Evolutionary conservation across 1,140 invertebrate genomes (phyloP).

Genomic region (Fopius arisanus): DNA sequence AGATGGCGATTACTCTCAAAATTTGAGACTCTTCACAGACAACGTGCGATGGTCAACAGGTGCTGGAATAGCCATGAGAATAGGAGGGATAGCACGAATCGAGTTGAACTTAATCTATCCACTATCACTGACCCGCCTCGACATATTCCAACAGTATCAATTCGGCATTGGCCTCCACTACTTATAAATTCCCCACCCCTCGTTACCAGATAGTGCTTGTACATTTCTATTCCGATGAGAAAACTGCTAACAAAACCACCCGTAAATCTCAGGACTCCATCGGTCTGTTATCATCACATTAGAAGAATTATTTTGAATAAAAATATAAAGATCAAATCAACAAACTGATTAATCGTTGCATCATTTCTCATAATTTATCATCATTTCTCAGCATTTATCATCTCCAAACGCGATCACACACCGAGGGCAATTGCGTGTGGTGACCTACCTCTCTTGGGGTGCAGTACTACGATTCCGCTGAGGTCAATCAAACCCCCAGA

Average conservation of each 20-base stretch:
- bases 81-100: constrained; percentile 80
- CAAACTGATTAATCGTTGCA: background rate
- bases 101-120: constrained; percentile 76
- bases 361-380: background rate
- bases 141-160: constrained; percentile 57
- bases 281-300: background rate
- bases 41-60: constrained; percentile 73
- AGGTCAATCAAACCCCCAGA: too few species aligned
- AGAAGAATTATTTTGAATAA: constrained; percentile 13
- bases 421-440: too few species aligned
- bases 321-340: background rate
- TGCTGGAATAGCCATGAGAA: constrained; percentile 77
- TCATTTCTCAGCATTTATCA: too few species aligned
- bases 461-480: too few species aligned
- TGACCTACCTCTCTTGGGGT: too few species aligned
- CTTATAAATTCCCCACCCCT: constrained; percentile 45
- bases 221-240: constrained; percentile 16
- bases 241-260: background rate
- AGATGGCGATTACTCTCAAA: constrained; percentile 55
- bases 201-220: constrained; percentile 27
- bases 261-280: background rate
- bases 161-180: constrained; percentile 61
- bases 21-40: constrained; percentile 58
- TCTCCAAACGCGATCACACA: too few species aligned
- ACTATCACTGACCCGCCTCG: constrained; percentile 47